Conservation (phyloP, 2,888 invertebrate species). For the Lycaena phlaeas region DNA sequence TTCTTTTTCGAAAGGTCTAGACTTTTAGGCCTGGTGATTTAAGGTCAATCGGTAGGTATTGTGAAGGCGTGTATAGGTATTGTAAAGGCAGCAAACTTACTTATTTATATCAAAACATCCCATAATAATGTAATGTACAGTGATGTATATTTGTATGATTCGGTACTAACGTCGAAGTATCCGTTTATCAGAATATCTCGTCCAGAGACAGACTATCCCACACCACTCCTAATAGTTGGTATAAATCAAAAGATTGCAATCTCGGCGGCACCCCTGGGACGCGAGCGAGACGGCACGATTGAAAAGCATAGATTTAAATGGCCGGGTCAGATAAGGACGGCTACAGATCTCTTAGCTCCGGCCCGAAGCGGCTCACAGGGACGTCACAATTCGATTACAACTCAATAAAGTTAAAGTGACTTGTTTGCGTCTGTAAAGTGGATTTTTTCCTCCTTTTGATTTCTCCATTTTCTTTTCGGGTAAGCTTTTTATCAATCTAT, state of each 20-base stretch:
- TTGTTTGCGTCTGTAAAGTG: constrained; percentile 72
- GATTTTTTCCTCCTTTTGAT: constrained; percentile 65
- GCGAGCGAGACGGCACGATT: constrained; percentile 71
- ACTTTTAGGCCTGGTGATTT: too few relatives aligned
- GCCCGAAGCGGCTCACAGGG: constrained; percentile 51
- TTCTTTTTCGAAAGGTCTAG: too few relatives aligned
- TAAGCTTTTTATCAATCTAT: constrained; percentile 12
- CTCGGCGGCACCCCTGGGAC: constrained; percentile 70
- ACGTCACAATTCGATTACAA: constrained; percentile 73
- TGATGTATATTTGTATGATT: constrained; percentile 62
- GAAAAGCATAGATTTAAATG: constrained; percentile 73
- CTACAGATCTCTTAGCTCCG: constrained; percentile 55
- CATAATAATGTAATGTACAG: too few relatives aligned
- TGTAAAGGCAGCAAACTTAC: too few relatives aligned
- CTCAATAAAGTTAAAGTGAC: constrained; percentile 74
- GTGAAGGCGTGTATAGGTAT: too few relatives aligned
- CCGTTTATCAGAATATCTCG: constrained; percentile 59
- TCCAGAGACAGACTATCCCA: constrained; percentile 63
- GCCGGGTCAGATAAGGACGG: constrained; percentile 69
- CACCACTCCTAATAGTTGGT: constrained; percentile 71
- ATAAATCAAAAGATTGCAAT: constrained; percentile 74
- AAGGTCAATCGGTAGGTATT: too few relatives aligned
- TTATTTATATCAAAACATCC: too few relatives aligned
- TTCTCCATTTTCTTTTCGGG: constrained; percentile 45
- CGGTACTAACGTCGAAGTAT: constrained; percentile 61